A percentile compares a stretch with the other conserved stretches of the same genome.
These are phyloP conservation scores for Neopelma chrysocephalum DNA, from an alignment of 2,797 vertebrate species.

Conservation along the genomic window DNA sequence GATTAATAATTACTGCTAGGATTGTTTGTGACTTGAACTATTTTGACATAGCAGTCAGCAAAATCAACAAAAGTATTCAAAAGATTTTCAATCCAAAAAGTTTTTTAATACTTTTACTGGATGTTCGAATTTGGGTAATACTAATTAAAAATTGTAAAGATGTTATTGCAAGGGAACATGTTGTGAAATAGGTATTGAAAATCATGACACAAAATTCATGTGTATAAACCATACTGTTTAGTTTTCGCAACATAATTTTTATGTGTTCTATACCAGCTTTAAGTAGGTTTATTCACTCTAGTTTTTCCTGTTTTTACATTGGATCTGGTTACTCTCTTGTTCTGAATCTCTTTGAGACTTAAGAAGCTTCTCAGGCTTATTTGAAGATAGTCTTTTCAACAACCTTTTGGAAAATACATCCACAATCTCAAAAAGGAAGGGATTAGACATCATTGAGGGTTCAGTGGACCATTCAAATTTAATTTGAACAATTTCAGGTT, in stretches of 20 bases:
- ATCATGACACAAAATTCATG: not conserved
- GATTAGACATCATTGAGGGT: slow-evolving; percentile 19
- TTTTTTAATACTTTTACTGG: not conserved
- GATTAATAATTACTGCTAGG: not conserved
- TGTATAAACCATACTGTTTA: not conserved
- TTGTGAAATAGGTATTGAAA: not conserved
- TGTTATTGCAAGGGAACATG: not conserved
- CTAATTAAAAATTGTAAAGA: not conserved
- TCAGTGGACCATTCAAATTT: slow-evolving; percentile 38
- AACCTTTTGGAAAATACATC: not conserved
- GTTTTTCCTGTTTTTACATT: not conserved
- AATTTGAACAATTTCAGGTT: slow-evolving; percentile 38
- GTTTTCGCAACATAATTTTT: not conserved
- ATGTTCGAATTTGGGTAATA: not conserved
- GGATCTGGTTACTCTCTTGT: not conserved
- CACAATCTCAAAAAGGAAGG: not conserved
- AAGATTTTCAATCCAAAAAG: not conserved
- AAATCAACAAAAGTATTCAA: not conserved
- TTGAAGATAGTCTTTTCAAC: not conserved
- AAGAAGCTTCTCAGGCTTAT: not conserved
- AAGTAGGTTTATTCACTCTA: not conserved
- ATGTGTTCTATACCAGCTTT: not conserved
- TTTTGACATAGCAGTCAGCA: not conserved
- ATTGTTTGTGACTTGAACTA: not conserved
- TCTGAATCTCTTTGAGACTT: not conserved